These are phyloP conservation scores for Phallusia fumigata DNA, from an alignment of 23 tunicate genomes.

Conservation along the genomic window DNA sequence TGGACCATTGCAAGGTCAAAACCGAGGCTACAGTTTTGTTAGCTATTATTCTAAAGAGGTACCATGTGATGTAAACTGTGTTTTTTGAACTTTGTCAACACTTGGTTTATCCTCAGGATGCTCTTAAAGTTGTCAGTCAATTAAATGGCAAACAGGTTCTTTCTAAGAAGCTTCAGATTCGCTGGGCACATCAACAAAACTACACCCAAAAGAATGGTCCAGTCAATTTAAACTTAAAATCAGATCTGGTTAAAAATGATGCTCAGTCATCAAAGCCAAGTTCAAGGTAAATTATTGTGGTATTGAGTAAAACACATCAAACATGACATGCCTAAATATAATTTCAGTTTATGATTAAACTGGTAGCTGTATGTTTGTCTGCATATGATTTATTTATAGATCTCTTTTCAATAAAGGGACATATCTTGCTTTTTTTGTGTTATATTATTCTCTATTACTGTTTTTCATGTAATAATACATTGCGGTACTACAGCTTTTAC, in stretches of 20 bases:
- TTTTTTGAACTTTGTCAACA: background rate
- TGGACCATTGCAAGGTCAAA: slow-evolving; percentile 64
- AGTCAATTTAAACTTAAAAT: background rate
- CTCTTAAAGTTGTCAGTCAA: slow-evolving; percentile 43
- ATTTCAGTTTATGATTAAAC: no score
- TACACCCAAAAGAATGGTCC: background rate
- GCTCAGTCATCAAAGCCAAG: background rate
- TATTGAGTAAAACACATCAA: no score
- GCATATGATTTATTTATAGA: no score
- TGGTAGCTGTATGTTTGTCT: no score
- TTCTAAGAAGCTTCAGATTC: slow-evolving; percentile 45
- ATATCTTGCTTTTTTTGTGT: no score
- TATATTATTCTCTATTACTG: no score
- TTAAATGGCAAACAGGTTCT: slow-evolving; percentile 46
- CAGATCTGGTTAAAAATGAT: background rate
- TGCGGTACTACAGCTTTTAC: no score
- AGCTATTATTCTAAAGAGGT: slow-evolving; percentile 50
- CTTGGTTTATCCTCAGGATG: slow-evolving; percentile 26
- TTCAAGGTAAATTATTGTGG: background rate
- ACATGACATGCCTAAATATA: no score
- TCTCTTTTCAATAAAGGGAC: no score
- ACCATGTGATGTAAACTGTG: background rate
- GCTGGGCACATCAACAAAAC: slow-evolving; percentile 65
- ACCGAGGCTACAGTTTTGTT: slow-evolving; percentile 73
- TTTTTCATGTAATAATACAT: no score